These are phyloP conservation scores for Albula glossodonta DNA, from an alignment of 2,113 vertebrate genomes.

Conservation along the genomic window DNA sequence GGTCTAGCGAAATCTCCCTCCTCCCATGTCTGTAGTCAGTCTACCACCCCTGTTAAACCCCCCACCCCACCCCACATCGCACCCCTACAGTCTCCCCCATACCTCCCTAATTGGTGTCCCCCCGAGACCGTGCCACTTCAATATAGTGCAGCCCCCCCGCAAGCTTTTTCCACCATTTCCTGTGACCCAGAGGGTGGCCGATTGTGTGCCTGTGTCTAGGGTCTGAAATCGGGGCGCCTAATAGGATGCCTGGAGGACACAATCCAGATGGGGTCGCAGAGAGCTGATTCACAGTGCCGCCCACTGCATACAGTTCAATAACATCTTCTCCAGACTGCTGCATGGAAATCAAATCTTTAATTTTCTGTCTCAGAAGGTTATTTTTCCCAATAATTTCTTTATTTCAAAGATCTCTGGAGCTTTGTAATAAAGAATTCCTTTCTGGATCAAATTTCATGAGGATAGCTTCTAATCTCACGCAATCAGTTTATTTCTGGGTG, in stretches of 20 bases:
- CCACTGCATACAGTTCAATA: no score
- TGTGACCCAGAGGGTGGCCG: neutral
- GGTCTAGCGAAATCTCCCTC: no score
- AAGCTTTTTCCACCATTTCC: neutral
- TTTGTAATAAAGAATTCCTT: neutral
- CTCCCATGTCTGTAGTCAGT: no score
- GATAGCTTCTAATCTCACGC: neutral
- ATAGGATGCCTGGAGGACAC: neutral
- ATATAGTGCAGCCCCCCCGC: neutral
- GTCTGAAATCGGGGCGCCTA: no score
- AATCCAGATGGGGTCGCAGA: neutral
- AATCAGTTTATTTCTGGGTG: neutral
- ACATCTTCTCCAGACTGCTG: no score
- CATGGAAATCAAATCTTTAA: neutral
- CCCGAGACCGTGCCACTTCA: no score
- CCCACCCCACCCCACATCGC: neutral
- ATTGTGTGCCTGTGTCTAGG: neutral
- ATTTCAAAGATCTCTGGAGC: no score
- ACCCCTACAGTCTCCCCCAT: neutral
- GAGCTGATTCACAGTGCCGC: neutral
- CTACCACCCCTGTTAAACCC: no score
- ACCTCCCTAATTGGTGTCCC: neutral
- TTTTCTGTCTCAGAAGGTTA: no score
- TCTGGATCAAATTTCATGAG: neutral
- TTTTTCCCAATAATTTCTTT: no score